Evolutionary conservation across 2,797 vertebrate species (phyloP), one percentile per base, ranked within the genome.

Genomic region (Clarias laeviceps): DNA sequence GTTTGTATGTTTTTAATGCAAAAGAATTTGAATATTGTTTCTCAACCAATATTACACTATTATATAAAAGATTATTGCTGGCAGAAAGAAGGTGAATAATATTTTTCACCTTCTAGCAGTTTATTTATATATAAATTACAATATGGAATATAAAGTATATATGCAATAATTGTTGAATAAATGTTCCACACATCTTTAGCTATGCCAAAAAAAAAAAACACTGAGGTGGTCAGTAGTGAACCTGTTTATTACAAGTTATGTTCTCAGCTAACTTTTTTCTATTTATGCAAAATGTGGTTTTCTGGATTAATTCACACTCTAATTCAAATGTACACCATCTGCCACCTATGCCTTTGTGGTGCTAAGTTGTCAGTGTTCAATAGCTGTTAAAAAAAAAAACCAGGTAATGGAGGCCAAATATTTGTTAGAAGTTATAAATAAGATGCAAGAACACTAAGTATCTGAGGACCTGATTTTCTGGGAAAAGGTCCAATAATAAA

Each of bases 391-490:
- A 32, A 78, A 27, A 64, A 32, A 78, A 45, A 64, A 6, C 20
- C 24, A 79, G 62, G 22, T 62, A 61, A 40, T 45, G 34, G 14
- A 80, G 77, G 59, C 15, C 77, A 80, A 80, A 79, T 79, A 45
- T 80, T 80, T 45, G 78, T 80, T 80, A 27, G 77, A 64, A 45
- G 78, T 27, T 64, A 29, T 80, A 45, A 64, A 80, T 78, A 80
- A 17, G 29, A 14, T 34, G 34, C 1, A 45, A 27, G 78, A 45
- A 64, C 37, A 27, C 34, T 27, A 64, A 27, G 24, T 27, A 64
- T 24, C 45, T 1, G 12, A 78, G 50, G 73, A 4, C 27, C 20
- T 40, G 79, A 56, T 61, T 83, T 24, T 57, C 40, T 34, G 56
- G 32, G 73, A 65, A 82, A 50, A 70, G n/a, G 27, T 62, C 72